These are phyloP conservation scores for Drosophila funebris DNA, from an alignment of 1,140 invertebrate species.

Conservation along the genomic window DNA sequence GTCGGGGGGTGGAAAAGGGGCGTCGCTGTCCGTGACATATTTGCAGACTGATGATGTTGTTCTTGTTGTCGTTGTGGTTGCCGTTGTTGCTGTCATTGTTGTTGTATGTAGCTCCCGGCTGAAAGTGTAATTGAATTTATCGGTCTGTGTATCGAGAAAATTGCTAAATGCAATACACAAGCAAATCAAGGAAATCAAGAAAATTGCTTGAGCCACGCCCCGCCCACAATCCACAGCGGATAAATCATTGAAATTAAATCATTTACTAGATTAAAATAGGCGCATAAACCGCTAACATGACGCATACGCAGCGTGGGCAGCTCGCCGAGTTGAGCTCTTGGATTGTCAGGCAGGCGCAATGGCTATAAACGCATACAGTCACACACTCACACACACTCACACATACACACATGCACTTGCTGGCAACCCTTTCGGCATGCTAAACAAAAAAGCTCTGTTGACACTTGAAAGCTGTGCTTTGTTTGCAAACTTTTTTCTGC, in stretches of 20 bases:
- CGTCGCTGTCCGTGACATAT: slow-evolving; percentile 43
- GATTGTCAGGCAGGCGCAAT: slow-evolving; percentile 44
- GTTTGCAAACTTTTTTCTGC: slow-evolving; percentile 57
- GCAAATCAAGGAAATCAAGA: slow-evolving; percentile 29
- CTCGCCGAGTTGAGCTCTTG: background rate
- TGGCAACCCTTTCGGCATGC: slow-evolving; percentile 56
- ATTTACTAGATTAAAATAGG: slow-evolving; percentile 42
- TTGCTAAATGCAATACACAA: slow-evolving; percentile 59
- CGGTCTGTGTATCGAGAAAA: slow-evolving; percentile 47
- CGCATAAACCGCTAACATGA: slow-evolving; percentile 18
- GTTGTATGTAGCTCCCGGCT: background rate
- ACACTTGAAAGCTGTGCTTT: slow-evolving; percentile 57
- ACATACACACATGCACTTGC: background rate
- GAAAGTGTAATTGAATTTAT: slow-evolving; percentile 76
- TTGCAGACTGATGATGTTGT: slow-evolving; percentile 17
- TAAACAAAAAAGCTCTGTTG: slow-evolving; percentile 50
- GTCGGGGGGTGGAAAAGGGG: too few relatives aligned
- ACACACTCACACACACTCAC: slow-evolving; percentile 17
- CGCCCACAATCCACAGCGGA: background rate
- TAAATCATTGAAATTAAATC: slow-evolving; percentile 58
- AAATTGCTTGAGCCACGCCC: slow-evolving; percentile 27
- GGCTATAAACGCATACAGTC: slow-evolving; percentile 1
- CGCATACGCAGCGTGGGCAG: slow-evolving; percentile 57
- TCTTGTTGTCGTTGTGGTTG: background rate
- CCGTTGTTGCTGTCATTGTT: background rate